Percentiles rank a stretch among this genome's conserved stretches.
These are phyloP conservation scores for Saccopteryx leptura DNA, from an alignment of 2,113 vertebrate species.

Conservation along the genomic window DNA sequence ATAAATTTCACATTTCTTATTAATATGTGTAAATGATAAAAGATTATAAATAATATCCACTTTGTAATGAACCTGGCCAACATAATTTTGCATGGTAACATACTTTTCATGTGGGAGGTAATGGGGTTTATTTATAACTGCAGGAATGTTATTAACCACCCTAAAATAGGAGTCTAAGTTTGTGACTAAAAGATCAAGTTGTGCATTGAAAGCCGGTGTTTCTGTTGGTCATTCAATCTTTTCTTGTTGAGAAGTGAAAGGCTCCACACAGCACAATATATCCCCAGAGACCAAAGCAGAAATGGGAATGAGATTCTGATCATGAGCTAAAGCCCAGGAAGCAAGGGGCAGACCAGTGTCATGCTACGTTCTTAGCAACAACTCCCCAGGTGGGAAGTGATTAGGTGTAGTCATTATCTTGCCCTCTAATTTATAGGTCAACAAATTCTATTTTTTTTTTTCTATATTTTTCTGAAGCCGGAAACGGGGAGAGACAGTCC, in stretches of 20 bases:
- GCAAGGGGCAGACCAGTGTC: background rate
- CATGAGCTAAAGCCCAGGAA: background rate
- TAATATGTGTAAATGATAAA: background rate
- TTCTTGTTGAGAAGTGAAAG: background rate
- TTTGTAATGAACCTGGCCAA: background rate
- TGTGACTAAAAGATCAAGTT: background rate
- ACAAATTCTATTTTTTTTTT: background rate
- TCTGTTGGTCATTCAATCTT: background rate
- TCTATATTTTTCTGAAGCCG: no score
- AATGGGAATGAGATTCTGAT: background rate
- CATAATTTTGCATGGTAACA: constrained; percentile 35
- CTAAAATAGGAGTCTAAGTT: background rate
- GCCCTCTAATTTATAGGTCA: background rate
- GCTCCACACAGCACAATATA: background rate
- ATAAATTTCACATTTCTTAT: background rate
- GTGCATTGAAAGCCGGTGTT: background rate
- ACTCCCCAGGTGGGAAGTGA: background rate
- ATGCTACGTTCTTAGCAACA: background rate
- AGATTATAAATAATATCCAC: background rate
- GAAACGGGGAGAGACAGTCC: no score
- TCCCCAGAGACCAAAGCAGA: background rate
- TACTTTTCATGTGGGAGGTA: background rate
- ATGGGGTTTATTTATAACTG: background rate
- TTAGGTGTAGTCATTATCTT: background rate
- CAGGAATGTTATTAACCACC: background rate